Evolutionary conservation across 2,113 vertebrate species (phyloP).

Genomic region (Suncus etruscus): DNA sequence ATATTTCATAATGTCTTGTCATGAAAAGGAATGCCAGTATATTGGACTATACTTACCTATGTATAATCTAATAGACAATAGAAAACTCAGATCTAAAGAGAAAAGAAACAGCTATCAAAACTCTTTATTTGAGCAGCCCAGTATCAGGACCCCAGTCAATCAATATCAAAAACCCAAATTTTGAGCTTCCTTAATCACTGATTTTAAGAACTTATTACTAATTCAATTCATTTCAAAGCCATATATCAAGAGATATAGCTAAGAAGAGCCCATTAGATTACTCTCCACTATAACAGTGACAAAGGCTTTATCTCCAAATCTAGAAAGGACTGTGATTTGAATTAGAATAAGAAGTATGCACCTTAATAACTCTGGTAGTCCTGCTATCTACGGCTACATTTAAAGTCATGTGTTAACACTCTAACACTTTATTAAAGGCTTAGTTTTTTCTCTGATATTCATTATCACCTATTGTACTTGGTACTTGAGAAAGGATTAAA

Average conservation of each 20-base stretch:
- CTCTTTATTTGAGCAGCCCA: not conserved
- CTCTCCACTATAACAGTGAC: not conserved
- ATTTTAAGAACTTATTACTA: not conserved
- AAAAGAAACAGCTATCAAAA: not conserved
- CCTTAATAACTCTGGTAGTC: not conserved
- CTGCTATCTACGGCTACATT: not conserved
- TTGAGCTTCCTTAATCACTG: not conserved
- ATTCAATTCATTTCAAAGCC: not conserved
- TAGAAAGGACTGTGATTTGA: not conserved
- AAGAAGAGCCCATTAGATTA: not conserved
- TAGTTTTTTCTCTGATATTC: not conserved
- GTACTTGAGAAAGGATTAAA: not conserved
- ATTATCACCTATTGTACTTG: not conserved
- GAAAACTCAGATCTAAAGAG: not conserved
- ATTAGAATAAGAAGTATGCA: not conserved
- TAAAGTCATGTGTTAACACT: not conserved
- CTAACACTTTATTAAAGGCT: not conserved
- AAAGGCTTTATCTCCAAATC: not conserved
- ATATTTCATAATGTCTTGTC: not conserved
- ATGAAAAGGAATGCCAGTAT: not conserved
- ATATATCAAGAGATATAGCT: not conserved
- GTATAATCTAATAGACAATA: not conserved
- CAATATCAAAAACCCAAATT: not conserved
- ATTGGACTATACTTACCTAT: not conserved
- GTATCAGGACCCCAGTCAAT: not conserved